A percentile compares a stretch with the other conserved stretches of the same genome.
Conservation (phyloP, 2,113 vertebrate species). For the Corydoras maculifer region DNA sequence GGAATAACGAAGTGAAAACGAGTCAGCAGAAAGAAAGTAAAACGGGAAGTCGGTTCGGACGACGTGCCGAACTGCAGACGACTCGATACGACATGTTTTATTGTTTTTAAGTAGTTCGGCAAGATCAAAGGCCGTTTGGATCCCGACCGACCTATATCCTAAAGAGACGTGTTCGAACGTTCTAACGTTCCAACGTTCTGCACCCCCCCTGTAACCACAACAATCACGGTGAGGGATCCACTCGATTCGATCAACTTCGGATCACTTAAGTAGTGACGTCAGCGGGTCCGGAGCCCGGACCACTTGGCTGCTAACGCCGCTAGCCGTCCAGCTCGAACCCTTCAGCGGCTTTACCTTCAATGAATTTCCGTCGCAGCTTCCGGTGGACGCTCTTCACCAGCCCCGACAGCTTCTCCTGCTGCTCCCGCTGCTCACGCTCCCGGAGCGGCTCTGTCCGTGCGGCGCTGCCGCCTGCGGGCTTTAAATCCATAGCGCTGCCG, state of each 20-base stretch:
- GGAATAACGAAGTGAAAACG: no score
- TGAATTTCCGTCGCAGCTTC: background rate
- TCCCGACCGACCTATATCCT: no score
- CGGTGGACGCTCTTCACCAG: conserved; percentile 1
- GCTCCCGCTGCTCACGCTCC: background rate
- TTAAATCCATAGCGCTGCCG: background rate
- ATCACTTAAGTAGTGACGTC: background rate
- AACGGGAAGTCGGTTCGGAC: no score
- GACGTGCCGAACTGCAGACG: no score
- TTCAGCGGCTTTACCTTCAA: background rate
- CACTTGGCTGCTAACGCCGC: background rate
- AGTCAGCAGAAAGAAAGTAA: no score
- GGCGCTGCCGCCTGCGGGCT: background rate
- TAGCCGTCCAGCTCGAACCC: background rate
- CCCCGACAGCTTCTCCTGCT: conserved; percentile 1
- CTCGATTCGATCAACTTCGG: background rate
- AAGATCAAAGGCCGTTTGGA: no score
- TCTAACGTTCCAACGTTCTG: no score
- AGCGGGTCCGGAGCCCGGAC: background rate
- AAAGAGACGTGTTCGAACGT: no score
- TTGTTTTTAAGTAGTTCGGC: no score
- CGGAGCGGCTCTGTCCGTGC: background rate
- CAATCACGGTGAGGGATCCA: no score
- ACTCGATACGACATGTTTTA: no score
- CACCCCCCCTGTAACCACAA: no score